Evolutionary conservation across 2,888 invertebrate genomes (phyloP), one percentile per base, ranked within the genome.

Genomic region (Nezara viridula): DNA sequence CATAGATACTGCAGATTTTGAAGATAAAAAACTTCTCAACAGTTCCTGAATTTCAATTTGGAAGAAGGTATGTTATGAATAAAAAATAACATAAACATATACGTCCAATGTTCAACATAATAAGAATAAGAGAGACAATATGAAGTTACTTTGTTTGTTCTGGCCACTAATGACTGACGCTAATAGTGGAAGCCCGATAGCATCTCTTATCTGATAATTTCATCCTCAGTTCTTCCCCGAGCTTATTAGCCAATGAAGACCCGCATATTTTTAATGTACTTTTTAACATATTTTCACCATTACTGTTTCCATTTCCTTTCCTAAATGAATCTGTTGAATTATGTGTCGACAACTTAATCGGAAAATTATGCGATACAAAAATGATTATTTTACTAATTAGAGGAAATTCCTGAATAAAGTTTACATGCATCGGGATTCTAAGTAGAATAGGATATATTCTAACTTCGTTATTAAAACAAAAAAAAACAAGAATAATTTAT

Each of bases 241-340:
- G 40, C n/a, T 73, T 73, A 73, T 73, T 73, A 73, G 66, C 19
- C 32, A 37, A 37, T 73, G 66, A 32, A 66, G 16, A 2, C 9
- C 9, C 37, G 32, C 19, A 37, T 37, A 73, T 37, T 73, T 73
- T 60, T 60, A 60, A 60, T 77, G 77, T 40, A 37, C 77, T 12
- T 77, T 40, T 77, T 40, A 40, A 19, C 77, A 40, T 77, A 77
- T 77, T 77, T 44, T n/a, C 21, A 10, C 81, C 81, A 44, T 47
- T n/a, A 81, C 81, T 81, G 44, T n/a, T 81, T 81, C 81, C 81
- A 44, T 47, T 81, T n/a, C 44, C 81, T 44, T n/a, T n/a, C 77
- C 19, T 32, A 40, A 37, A 77, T 60, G 60, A 60, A 27, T 60
- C 7, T 73, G 32, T 37, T 37, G 19, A 60, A 60, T 55, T 55